Base-by-base conservation (phyloP, 2,888 invertebrate genomes). In the Ametastegia equiseti region DNA sequence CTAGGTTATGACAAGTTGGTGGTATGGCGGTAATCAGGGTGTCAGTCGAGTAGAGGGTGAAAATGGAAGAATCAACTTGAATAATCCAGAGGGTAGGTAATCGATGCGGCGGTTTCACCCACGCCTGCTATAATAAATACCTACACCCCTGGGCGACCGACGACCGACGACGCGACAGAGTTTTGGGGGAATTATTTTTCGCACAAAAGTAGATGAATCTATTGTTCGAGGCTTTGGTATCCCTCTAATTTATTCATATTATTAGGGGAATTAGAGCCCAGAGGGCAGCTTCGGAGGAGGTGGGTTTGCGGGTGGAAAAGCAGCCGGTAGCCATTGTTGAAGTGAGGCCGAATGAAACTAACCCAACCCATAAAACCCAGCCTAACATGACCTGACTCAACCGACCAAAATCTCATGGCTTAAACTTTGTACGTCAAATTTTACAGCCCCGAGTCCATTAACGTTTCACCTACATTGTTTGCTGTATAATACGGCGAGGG, bases 391-490 rank as follows among this genome's bases (percentile, higher is more conserved):
- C 5, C 67, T 19, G 39, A 27, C 13, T n/a, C n/a, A 67, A 67
- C 19, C 0, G 19, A 33, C 15, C 1, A 39, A 67, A 39, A 67
- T 67, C 67, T 67, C 47, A 6, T 13, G 27, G 45, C 15, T 23
- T n/a, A 42, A 71, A 71, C 2, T 47, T 45, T 47, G 1, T 47
- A 71, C 42, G n/a, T 71, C 27, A 27, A 45, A 71, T 71, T 45
- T 71, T 30, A 45, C 27, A 30, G 42, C 45, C 9, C 27, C 13
- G 45, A 71, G 36, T 54, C 33, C 54, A 75, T 33, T 33, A 36
- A 33, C 33, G 2, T 75, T 71, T 45, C n/a, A n/a, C 36, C 50
- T 36, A 75, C 75, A 54, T 75, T 75, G 75, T 75, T 75, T 54
- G 36, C 36, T 36, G 54, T 75, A 54, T 75, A 71, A 45, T 71